Percentiles rank a stretch among this genome's conserved stretches.
Evolutionary conservation across 2,113 vertebrate species (phyloP).

Genomic region (Galemys pyrenaicus): DNA sequence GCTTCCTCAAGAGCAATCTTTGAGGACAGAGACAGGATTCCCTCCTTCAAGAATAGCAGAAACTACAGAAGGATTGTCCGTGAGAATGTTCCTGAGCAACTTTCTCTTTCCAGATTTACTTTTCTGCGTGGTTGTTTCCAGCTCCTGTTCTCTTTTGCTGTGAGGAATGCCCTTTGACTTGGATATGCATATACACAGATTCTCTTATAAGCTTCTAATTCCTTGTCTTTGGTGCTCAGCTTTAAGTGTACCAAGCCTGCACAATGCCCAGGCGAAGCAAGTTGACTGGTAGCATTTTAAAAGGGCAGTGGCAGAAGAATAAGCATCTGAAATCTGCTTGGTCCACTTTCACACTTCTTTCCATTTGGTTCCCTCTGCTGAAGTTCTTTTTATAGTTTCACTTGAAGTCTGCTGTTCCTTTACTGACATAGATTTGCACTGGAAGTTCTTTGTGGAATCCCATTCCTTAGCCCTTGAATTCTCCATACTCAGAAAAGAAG

Average conservation of each 20-base stretch:
- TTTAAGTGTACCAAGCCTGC: slow-evolving; percentile 63
- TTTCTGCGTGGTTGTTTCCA: not conserved
- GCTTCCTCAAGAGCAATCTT: not conserved
- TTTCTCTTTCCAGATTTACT: not conserved
- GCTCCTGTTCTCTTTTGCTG: slow-evolving; percentile 53
- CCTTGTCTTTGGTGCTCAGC: slow-evolving; percentile 72
- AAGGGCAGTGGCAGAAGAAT: slow-evolving; percentile 52
- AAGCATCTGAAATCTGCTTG: not conserved
- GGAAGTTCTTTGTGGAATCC: not conserved
- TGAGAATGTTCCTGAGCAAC: not conserved
- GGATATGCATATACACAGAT: slow-evolving; percentile 60
- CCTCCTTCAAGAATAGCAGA: not conserved
- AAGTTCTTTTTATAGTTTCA: not conserved
- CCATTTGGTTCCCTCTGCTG: not conserved
- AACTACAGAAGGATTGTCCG: not conserved
- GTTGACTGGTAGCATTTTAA: not conserved
- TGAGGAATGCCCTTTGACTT: slow-evolving; percentile 54
- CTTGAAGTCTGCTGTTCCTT: not conserved
- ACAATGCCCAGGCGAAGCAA: slow-evolving; percentile 56
- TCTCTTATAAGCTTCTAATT: slow-evolving; percentile 66
- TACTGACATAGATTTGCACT: too few species aligned
- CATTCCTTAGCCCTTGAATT: not conserved
- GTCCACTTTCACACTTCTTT: not conserved
- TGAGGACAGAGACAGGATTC: not conserved
- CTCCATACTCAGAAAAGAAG: too few species aligned